Evolutionary conservation across 2,888 invertebrate genomes (phyloP).

Genomic region (Thyatira batis): DNA sequence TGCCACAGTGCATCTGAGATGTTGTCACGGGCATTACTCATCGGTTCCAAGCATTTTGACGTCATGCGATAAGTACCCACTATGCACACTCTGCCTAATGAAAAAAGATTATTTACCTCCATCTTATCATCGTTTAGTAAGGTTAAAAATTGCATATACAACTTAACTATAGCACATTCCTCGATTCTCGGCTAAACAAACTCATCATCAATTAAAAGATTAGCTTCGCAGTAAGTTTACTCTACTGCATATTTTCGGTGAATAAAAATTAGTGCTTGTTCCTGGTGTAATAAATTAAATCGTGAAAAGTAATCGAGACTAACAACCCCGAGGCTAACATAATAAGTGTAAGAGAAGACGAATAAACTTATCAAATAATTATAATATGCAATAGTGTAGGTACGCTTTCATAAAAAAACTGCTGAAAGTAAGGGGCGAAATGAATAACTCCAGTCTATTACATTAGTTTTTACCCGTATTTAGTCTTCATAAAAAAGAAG

Average conservation of each 20-base stretch:
- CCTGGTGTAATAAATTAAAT: too few relatives aligned
- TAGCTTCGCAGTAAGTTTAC: constrained; percentile 8
- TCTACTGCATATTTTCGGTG: neutral
- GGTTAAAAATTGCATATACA: constrained; percentile 4
- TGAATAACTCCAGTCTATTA: too few relatives aligned
- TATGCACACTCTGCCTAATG: constrained; percentile 5
- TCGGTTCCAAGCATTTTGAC: constrained; percentile 26
- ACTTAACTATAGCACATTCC: constrained; percentile 31
- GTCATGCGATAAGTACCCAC: constrained; percentile 29
- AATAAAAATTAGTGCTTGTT: neutral
- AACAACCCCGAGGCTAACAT: too few relatives aligned
- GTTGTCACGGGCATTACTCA: constrained; percentile 41
- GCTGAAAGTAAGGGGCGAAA: too few relatives aligned
- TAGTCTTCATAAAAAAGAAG: too few relatives aligned
- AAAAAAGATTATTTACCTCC: neutral
- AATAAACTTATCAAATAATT: too few relatives aligned
- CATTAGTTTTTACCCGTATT: too few relatives aligned
- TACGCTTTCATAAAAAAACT: too few relatives aligned
- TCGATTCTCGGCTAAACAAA: constrained; percentile 46
- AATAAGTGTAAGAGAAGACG: too few relatives aligned
- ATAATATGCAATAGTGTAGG: too few relatives aligned
- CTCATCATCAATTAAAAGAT: constrained; percentile 35
- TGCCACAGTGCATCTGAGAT: constrained; percentile 17
- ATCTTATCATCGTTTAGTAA: neutral
- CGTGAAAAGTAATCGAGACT: too few relatives aligned